Evolutionary conservation across 2,797 vertebrate genomes (phyloP).

Genomic region (Brachymystax lenok): DNA sequence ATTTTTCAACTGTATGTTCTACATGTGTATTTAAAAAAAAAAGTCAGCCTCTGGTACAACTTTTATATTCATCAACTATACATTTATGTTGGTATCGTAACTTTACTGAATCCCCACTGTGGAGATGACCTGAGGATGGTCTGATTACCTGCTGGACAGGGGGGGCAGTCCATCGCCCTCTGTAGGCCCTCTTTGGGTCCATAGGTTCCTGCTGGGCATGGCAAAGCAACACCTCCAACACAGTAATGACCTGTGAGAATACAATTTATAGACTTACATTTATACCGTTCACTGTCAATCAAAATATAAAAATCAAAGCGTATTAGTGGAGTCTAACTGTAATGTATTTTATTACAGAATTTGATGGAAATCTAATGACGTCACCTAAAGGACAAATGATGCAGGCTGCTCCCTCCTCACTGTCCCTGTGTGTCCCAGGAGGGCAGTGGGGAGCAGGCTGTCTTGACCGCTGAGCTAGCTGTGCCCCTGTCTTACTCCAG

Average conservation of each 20-base stretch:
- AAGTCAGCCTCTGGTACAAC: background rate
- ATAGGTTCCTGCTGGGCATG: slow-evolving; percentile 80
- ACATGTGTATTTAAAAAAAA: too few relatives aligned
- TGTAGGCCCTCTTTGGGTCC: slow-evolving; percentile 69
- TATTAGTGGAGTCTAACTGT: background rate
- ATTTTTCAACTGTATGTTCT: background rate
- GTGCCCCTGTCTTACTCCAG: slow-evolving; percentile 51
- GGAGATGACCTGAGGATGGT: background rate
- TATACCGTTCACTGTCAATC: background rate
- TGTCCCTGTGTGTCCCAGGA: slow-evolving; percentile 69
- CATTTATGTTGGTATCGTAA: background rate
- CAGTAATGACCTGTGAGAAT: slow-evolving; percentile 79
- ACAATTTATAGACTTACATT: background rate
- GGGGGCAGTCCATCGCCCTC: slow-evolving; percentile 70
- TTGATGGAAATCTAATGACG: background rate
- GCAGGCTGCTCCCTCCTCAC: slow-evolving; percentile 60
- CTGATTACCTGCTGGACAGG: slow-evolving; percentile 77
- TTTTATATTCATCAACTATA: background rate
- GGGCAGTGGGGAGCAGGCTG: slow-evolving; percentile 60
- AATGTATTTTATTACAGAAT: background rate
- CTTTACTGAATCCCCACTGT: background rate
- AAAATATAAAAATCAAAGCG: background rate
- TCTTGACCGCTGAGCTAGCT: slow-evolving; percentile 54
- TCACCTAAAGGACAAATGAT: slow-evolving; percentile 72
- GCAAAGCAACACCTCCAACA: slow-evolving; percentile 60